These are phyloP conservation scores for Eulemur rubriventer DNA, from an alignment of 2,797 vertebrate genomes.

Conservation along the genomic window DNA sequence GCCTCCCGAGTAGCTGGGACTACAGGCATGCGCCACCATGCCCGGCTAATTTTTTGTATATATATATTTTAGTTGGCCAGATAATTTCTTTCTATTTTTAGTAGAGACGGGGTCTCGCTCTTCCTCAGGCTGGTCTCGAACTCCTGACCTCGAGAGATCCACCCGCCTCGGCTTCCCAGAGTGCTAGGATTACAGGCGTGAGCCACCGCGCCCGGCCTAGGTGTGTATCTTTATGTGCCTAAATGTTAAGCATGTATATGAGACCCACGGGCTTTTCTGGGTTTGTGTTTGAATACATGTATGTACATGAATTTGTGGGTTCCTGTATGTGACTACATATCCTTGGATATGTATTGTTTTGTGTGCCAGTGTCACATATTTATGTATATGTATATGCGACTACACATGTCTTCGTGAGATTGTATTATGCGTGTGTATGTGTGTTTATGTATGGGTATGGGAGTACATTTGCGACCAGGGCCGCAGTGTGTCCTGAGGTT, in stretches of 20 bases:
- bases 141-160: too few species aligned
- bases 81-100: too few species aligned
- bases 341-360: not conserved
- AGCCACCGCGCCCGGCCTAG: too few species aligned
- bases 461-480: not conserved
- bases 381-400: not conserved
- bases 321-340: not conserved
- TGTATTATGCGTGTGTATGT: not conserved
- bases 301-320: not conserved
- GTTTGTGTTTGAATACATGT: not conserved
- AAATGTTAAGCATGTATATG: not conserved
- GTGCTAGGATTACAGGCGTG: too few species aligned
- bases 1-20: too few species aligned
- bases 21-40: too few species aligned
- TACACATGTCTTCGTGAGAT: not conserved
- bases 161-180: too few species aligned
- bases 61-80: too few species aligned
- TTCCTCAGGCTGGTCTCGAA: too few species aligned
- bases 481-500: not conserved
- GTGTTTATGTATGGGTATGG: not conserved
- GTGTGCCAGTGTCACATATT: not conserved
- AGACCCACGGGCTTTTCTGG: not conserved
- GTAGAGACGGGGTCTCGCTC: too few species aligned
- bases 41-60: too few species aligned
- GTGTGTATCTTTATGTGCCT: not conserved